Base-by-base conservation (phyloP, 2,797 vertebrate species). In the Urocyon cinereoargenteus region DNA sequence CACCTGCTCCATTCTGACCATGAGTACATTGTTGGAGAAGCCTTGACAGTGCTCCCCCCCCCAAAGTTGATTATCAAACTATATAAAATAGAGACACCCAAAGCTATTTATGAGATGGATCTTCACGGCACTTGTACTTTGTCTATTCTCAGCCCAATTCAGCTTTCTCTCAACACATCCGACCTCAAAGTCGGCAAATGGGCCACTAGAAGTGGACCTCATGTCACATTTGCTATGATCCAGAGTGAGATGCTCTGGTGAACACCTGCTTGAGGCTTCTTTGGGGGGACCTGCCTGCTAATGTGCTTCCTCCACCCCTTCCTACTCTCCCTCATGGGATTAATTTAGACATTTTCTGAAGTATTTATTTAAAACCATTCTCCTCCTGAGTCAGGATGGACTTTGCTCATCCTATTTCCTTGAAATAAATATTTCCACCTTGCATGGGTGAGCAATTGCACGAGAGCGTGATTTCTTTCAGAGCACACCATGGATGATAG, bases 321-420 rank as follows among this genome's bases (percentile, higher is more conserved):
- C 79, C 24, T 3, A 7, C 49, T 45, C 5, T 19, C 15, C 34
- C 14, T 3, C 4, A 10, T 1, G 55, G 28, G 83, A 92, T 51
- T 28, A 31, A 19, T 62, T n/a, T 24, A 26, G 87, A 26, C 68
- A 5, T 87, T 84, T 77, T 84, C 90, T 55, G 10, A 93, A 93
- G 45, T 40, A 61, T 86, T 59, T 78, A 28, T 92, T 93, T 59
- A 79, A 85, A 90, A 95, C 94, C 45, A 24, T 97, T 96, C 98
- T 98, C 96, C 93, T 78, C 96, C 98, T 97, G 1, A n/a, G 85
- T 49, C 79, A 15, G 2, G 85, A 77, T 86, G 97, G 98, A 96
- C 97, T 97, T 98, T 34, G 40, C 77, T 91, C 97, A 95, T 55
- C 97, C 91, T 19, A 4, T 83, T 72, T 86, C 66, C 97, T 97